phyloP scores from a whole-genome alignment of 2,797 vertebrate genomes.

The Spinibarbus caldwelli region DNA sequence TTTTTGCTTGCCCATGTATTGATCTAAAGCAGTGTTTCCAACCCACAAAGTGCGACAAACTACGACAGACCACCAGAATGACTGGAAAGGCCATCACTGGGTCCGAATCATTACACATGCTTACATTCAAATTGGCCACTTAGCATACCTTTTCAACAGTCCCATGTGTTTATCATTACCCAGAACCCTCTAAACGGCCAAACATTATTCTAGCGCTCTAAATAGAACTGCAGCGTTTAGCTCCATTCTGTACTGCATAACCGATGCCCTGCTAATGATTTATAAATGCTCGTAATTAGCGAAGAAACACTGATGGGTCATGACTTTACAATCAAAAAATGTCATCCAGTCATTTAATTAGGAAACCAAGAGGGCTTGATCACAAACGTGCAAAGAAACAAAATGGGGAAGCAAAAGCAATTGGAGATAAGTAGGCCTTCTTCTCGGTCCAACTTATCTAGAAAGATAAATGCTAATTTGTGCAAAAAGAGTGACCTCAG shows the following conservation, averaged over 20 bases:
- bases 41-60: conserved; percentile 10
- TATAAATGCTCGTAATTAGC: conserved; percentile 69
- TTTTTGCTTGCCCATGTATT: conserved; percentile 6
- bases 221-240: conserved; percentile 76
- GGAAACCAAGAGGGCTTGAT: conserved; percentile 6
- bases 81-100: conserved; percentile 44
- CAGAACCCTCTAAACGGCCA: conserved; percentile 75
- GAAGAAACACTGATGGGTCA: conserved; percentile 55
- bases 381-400: neutral
- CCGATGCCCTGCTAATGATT: conserved; percentile 75
- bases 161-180: conserved; percentile 85
- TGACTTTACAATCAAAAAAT: conserved; percentile 58
- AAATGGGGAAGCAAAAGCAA: conserved; percentile 11
- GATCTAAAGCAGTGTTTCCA: conserved; percentile 16
- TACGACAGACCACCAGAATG: conserved; percentile 36
- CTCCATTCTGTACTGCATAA: conserved; percentile 72
- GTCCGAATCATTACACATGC: conserved; percentile 74
- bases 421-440: neutral
- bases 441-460: neutral
- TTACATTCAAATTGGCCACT: conserved; percentile 82
- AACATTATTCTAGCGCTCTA: conserved; percentile 79
- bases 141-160: conserved; percentile 78
- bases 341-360: conserved; percentile 52
- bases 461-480: neutral
- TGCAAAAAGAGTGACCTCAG: neutral